phyloP scores from a whole-genome alignment of 2,113 vertebrate species.

The Brachyhypopomus occidentalis region DNA sequence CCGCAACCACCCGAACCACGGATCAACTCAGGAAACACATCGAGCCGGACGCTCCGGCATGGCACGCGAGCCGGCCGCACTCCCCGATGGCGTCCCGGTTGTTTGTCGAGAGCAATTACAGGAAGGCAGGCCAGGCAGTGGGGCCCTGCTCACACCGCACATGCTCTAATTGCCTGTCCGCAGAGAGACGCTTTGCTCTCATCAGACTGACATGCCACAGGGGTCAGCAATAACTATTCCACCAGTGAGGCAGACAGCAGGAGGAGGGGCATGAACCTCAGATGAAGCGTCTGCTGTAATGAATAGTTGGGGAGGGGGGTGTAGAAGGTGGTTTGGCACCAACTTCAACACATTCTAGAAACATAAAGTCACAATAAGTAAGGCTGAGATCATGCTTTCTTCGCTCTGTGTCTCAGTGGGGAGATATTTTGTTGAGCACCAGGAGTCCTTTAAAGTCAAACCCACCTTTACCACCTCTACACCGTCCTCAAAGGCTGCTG shows the following conservation, averaged over 20 bases:
- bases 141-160: slow-evolving; percentile 32
- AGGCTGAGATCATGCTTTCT: not conserved
- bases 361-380: not conserved
- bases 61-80: slow-evolving; percentile 18
- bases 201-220: slow-evolving; percentile 41
- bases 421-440: not conserved
- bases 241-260: slow-evolving; percentile 20
- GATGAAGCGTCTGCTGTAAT: slow-evolving; percentile 26
- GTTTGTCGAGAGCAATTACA: slow-evolving; percentile 46
- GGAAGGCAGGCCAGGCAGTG: slow-evolving; percentile 32
- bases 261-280: slow-evolving; percentile 7
- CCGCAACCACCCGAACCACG: slow-evolving; percentile 6
- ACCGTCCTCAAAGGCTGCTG: not conserved
- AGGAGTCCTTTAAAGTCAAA: not conserved
- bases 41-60: slow-evolving; percentile 28
- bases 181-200: slow-evolving; percentile 47
- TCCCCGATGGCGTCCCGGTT: slow-evolving; percentile 16
- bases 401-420: not conserved
- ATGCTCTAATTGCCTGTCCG: slow-evolving; percentile 49
- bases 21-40: slow-evolving; percentile 34
- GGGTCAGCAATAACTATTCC: slow-evolving; percentile 49
- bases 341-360: not conserved
- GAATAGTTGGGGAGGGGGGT: not conserved
- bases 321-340: not conserved
- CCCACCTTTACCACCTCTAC: not conserved